Conservation (phyloP, 2,113 vertebrate genomes). For the Burhinus oedicnemus region DNA sequence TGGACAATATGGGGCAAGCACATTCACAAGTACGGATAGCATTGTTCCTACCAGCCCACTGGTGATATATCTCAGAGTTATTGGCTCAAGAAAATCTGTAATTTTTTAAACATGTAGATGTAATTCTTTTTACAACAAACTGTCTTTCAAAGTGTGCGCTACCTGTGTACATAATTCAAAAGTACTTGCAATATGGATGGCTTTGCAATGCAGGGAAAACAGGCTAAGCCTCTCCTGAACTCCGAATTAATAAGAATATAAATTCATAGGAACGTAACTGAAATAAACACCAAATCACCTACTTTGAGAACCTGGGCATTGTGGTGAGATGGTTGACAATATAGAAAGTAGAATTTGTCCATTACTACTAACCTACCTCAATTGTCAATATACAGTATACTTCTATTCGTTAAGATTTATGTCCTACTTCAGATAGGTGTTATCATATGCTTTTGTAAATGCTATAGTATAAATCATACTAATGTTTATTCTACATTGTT, state of each 20-base stretch:
- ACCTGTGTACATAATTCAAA: background rate
- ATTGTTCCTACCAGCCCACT: background rate
- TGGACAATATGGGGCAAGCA: background rate
- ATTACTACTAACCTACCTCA: background rate
- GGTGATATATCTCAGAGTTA: background rate
- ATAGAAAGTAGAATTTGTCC: background rate
- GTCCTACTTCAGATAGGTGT: background rate
- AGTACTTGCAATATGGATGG: background rate
- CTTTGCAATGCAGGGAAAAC: background rate
- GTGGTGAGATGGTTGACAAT: background rate
- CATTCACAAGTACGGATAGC: accelerated
- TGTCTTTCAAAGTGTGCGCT: background rate
- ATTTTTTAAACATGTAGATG: background rate
- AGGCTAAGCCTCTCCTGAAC: background rate
- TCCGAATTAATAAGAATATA: background rate
- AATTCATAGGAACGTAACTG: background rate
- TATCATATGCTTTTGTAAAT: background rate
- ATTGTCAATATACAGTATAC: background rate
- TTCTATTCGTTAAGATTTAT: background rate
- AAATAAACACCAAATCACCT: background rate
- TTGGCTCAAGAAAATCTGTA: background rate
- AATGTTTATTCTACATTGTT: background rate
- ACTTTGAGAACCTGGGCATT: background rate
- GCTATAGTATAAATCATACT: background rate
- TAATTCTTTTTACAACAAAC: background rate